Percentiles rank a stretch among this genome's conserved stretches.
phyloP scores from a whole-genome alignment of 1,140 invertebrate genomes.

The Leptinotarsa texana region DNA sequence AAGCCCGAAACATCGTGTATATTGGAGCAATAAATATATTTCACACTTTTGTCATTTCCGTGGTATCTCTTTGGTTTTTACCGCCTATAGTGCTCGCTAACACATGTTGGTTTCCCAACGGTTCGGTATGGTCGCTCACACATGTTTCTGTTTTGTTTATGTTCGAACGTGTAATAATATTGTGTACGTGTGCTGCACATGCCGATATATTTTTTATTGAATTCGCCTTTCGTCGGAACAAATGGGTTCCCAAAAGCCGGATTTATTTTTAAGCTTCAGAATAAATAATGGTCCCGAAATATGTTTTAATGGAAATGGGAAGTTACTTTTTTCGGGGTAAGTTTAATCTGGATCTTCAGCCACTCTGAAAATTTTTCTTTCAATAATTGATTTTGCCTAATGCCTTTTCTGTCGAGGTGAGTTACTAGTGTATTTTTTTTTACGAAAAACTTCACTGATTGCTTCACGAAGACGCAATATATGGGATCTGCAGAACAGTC shows the following conservation, averaged over 20 bases:
- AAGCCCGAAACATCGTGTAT: background rate
- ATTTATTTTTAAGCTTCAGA: background rate
- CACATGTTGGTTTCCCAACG: conserved; percentile 20
- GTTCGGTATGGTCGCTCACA: conserved; percentile 7
- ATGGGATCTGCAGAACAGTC: too few species aligned
- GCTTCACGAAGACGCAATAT: too few species aligned
- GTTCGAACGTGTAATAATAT: conserved; percentile 23
- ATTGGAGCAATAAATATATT: conserved; percentile 18
- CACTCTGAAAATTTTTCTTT: background rate
- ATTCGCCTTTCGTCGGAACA: background rate
- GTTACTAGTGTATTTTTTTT: too few species aligned
- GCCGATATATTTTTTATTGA: conserved; percentile 10
- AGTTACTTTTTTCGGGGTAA: background rate
- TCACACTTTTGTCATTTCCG: conserved; percentile 17
- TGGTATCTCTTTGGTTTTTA: conserved; percentile 19
- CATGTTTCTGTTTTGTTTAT: conserved; percentile 27
- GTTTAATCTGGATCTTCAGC: background rate
- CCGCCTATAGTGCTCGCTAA: conserved; percentile 3
- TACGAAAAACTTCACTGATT: too few species aligned
- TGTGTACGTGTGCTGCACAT: conserved; percentile 19
- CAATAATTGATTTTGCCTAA: background rate
- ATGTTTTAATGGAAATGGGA: background rate
- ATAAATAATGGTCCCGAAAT: background rate
- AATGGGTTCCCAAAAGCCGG: conserved; percentile 5
- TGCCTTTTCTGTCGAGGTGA: too few species aligned